phyloP scores from a whole-genome alignment of 2,888 invertebrate genomes.

The Acronicta alni region DNA sequence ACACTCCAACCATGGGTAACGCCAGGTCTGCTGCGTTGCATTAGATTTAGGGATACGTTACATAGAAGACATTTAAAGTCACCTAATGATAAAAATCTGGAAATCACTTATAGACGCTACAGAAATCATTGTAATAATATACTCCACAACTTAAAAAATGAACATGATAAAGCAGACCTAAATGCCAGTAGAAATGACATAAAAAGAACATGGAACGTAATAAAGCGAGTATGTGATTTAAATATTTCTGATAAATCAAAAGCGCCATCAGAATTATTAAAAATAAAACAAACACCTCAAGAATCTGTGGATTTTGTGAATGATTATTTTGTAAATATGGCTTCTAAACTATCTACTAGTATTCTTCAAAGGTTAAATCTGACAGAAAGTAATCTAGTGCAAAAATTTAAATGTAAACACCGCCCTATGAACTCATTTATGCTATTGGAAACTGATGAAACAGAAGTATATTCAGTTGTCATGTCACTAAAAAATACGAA shows the following conservation, averaged over 20 bases:
- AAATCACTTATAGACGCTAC: constrained; percentile 13
- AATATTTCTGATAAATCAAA: constrained; percentile 1
- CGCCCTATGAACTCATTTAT: constrained; percentile 12
- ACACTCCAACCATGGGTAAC: constrained; percentile 17
- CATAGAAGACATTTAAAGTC: constrained; percentile 8
- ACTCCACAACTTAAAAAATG: constrained; percentile 12
- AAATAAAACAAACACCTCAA: constrained; percentile 8
- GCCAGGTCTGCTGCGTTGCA: constrained; percentile 21
- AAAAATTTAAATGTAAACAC: constrained; percentile 1
- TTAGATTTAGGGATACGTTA: constrained; percentile 24
- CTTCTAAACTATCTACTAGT: not conserved
- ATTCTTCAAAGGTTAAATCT: constrained; percentile 10
- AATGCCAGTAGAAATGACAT: constrained; percentile 8
- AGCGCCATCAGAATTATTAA: constrained; percentile 1
- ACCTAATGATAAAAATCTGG: constrained; percentile 13
- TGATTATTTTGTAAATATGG: constrained; percentile 11
- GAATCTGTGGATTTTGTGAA: constrained; percentile 13
- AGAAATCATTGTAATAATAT: constrained; percentile 18
- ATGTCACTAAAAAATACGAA: constrained; percentile 5
- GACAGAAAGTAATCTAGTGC: constrained; percentile 14
- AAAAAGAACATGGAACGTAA: constrained; percentile 19
- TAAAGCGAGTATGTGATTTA: constrained; percentile 23
- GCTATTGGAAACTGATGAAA: constrained; percentile 12
- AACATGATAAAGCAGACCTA: constrained; percentile 7
- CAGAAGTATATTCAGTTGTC: constrained; percentile 1